Base-by-base conservation (phyloP, 1,140 invertebrate genomes). In the Zophobas atratus region DNA sequence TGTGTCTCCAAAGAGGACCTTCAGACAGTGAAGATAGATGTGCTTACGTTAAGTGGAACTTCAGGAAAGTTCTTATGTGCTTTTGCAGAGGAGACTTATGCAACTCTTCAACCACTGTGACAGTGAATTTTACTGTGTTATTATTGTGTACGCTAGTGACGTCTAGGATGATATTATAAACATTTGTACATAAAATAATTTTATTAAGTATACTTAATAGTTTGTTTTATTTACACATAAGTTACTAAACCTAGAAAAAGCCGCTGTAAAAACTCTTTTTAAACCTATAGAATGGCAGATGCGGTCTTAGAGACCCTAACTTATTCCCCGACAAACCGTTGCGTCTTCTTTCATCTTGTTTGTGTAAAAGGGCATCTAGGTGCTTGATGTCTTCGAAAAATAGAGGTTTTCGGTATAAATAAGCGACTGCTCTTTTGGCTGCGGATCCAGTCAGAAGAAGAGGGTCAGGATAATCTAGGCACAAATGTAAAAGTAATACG, bases 11-110 rank as follows among this genome's bases (percentile, higher is more conserved):
- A 86, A 88, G 94, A 75, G 93, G 95, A 34, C 96, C 96, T 2
- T 92, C 93, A 55, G 96, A 98, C 85, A 92, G 92, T 80, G 94
- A 96, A 87, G 95, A 97, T 86, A 88, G 96, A 72, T 98, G 96
- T 87, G 95, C 94, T 1, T 93, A 95, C 77, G 96, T 95, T 0
- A 89, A 92, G 80, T 93, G 92, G 88, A 93, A 94, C 82, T 90
- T 92, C 78, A 93, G 92, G 84, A 93, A 93, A 85, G 94, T 97
- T 0, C 94, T 93, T 80, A 96, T 97, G 93, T 98, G 96, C 85
- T 96, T 97, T 83, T 98, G 96, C 84, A 91, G 90, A 82, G 96
- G 96, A n/a, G 96, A 98, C 86, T 87, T 98, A 8, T 97, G 96
- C 84, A 98, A 97, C 85, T 83, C 82, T 51, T 80, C 87, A 5